A percentile compares a stretch with the other conserved stretches of the same genome.
Conservation (phyloP, 2,888 invertebrate species). For the Cephus runcator region DNA sequence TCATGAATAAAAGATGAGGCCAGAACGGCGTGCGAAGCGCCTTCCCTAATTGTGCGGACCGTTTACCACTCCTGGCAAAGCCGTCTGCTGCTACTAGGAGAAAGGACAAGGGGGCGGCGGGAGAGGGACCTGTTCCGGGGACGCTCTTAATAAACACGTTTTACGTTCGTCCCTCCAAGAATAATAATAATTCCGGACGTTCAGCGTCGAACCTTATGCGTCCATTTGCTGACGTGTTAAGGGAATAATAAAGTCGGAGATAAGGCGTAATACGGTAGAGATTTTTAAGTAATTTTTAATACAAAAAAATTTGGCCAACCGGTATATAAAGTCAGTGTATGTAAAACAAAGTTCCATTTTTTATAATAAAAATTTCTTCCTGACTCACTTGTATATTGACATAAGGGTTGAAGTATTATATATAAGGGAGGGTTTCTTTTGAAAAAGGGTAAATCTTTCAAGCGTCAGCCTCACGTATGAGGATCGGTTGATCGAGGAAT, state of each 20-base stretch:
- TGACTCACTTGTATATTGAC: neutral
- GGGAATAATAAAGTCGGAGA: neutral
- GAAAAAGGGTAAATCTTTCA: neutral
- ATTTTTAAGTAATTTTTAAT: neutral
- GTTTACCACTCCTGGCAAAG: slow-evolving; percentile 50
- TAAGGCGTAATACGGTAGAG: neutral
- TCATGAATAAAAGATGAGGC: slow-evolving; percentile 62
- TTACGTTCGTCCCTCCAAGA: slow-evolving; percentile 42
- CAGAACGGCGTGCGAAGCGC: slow-evolving; percentile 56
- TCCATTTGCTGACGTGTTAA: neutral
- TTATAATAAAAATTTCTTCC: neutral
- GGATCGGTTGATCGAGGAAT: neutral
- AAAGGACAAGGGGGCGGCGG: slow-evolving; percentile 24
- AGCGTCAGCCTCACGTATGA: neutral
- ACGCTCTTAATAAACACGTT: slow-evolving; percentile 41
- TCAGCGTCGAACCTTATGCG: neutral
- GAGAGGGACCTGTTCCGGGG: slow-evolving; percentile 20
- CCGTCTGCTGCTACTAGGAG: slow-evolving; percentile 26
- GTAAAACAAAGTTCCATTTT: neutral
- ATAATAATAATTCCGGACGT: neutral
- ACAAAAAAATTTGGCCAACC: neutral
- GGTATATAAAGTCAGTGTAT: neutral
- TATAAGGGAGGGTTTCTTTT: neutral
- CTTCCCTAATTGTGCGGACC: slow-evolving; percentile 63
- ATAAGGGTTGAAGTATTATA: neutral